Evolutionary conservation across 64 coral and sea anemone genomes (phyloP), one percentile per base, ranked within the genome.

Genomic region (Astreopora myriophthalma): DNA sequence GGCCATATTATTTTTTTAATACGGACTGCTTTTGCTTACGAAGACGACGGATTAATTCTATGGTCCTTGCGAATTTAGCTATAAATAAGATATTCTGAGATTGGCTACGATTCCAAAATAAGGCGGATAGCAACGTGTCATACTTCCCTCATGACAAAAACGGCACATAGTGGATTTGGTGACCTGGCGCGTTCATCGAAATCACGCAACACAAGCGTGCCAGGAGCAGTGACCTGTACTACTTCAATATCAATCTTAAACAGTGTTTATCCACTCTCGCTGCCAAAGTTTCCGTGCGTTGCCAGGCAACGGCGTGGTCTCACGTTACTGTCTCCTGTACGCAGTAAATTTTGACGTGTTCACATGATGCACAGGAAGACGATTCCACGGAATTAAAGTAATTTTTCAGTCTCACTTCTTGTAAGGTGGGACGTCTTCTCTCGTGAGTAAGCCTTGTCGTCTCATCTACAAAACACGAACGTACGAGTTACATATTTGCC

Each of bases 361-460:
- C 90, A 51, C 90, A 92, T 14, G 90, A 92, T 63, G 82, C 71
- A 23, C 90, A 92, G 3, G 90, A 92, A 2, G 82, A 82, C 7
- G 90, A 80, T 37, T 92, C 90, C n/a, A 92, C 90, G 14, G 90
- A 92, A 51, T 92, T 82, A 16, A 92, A 92, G 11, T 92, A 92
- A 40, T 84, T 92, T 68, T 92, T 92, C 2, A 92, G 57, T 86
- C 90, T 85, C 55, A 92, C 84, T 33, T 92, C 90, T 32, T 92
- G 90, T 61, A 92, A 84, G 12, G 67, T 92, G 24, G 90, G 90
- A 32, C 70, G 65, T 24, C 80, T 62, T 67, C 84, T 72, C 7
- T 67, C 34, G 5, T 62, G 34, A 26, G 60, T 75, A 39, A 91
- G 76, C 37, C 82, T 55, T 36, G 90, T 86, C 8, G 46, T 76